phyloP scores from a whole-genome alignment of 1,140 invertebrate genomes.

The Trigoniulus corallinus region DNA sequence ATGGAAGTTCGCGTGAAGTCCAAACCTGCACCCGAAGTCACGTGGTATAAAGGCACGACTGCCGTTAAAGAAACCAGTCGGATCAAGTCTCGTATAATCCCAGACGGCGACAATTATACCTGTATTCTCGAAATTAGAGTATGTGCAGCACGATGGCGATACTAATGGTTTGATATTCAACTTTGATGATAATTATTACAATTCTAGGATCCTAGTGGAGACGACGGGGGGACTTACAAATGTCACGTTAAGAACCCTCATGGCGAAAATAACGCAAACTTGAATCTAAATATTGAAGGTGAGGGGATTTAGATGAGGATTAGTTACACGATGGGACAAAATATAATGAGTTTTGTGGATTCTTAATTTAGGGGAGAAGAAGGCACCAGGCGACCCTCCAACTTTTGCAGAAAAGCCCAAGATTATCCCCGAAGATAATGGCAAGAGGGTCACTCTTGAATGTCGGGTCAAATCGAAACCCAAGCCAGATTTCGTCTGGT shows the following conservation, averaged over 20 bases:
- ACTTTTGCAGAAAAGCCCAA: constrained; percentile 96
- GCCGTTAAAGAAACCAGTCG: constrained; percentile 68
- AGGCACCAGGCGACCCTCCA: constrained; percentile 82
- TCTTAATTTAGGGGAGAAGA: constrained; percentile 50
- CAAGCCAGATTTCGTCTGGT: constrained; percentile 88
- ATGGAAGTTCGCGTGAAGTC: constrained; percentile 92
- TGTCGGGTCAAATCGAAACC: constrained; percentile 87
- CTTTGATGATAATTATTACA: not conserved
- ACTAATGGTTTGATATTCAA: not conserved
- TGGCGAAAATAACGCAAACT: constrained; percentile 94
- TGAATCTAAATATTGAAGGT: constrained; percentile 93
- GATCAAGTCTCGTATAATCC: constrained; percentile 52
- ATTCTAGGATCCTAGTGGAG: constrained; percentile 72
- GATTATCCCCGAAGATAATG: constrained; percentile 85
- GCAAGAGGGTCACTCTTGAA: constrained; percentile 94
- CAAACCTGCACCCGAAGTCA: constrained; percentile 73
- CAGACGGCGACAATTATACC: constrained; percentile 74
- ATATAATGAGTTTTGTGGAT: too few species aligned
- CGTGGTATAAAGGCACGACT: constrained; percentile 75
- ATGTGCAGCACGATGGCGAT: constrained; percentile 11
- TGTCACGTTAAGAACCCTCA: constrained; percentile 93
- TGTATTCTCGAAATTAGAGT: constrained; percentile 75
- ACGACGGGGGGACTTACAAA: constrained; percentile 92
- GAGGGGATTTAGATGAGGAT: constrained; percentile 5
- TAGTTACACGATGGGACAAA: not conserved